Percentiles rank a stretch among this genome's conserved stretches.
phyloP scores from a whole-genome alignment of 2,113 vertebrate genomes.

The Mastomys natalensis region DNA sequence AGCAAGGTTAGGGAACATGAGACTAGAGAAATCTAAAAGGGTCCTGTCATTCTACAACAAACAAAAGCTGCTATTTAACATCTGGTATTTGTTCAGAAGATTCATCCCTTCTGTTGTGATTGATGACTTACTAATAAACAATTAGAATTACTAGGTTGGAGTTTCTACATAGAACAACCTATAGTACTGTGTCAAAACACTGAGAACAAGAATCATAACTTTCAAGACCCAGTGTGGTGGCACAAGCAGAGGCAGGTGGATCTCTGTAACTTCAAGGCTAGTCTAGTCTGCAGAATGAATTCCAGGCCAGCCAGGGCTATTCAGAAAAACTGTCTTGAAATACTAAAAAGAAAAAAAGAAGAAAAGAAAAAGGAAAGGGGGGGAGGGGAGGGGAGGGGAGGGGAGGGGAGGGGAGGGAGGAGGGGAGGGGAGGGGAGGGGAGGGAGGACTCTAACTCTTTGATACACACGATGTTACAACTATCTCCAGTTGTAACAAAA shows the following conservation, averaged over 20 bases:
- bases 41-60: background rate
- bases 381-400: fast-evolving
- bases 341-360: background rate
- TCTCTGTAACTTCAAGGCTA: background rate
- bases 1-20: background rate
- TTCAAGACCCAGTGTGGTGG: background rate
- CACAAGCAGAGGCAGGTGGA: background rate
- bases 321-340: background rate
- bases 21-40: background rate
- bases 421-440: fast-evolving
- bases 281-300: background rate
- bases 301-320: background rate
- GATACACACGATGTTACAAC: background rate
- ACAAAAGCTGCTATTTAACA: constrained; percentile 17
- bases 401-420: fast-evolving
- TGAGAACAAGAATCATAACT: background rate
- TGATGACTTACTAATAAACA: background rate
- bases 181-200: constrained; percentile 18
- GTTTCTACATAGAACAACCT: constrained; percentile 5
- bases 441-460: background rate
- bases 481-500: background rate
- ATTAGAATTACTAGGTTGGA: background rate
- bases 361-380: background rate
- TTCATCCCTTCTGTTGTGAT: background rate
- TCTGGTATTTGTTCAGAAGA: background rate